Evolutionary conservation across 2,797 vertebrate genomes (phyloP).

Genomic region (Erpetoichthys calabaricus): DNA sequence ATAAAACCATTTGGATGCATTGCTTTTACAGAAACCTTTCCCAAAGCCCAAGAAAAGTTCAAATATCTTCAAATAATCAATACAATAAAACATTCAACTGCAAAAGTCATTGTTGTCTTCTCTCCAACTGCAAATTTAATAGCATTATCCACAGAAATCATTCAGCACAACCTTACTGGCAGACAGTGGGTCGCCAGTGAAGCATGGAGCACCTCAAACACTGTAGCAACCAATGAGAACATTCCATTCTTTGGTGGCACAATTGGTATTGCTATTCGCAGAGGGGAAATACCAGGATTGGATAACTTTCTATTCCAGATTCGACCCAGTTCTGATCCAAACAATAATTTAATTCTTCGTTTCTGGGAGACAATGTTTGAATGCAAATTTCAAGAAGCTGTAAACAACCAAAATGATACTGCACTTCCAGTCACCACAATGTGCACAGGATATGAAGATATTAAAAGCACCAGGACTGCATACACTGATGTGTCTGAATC

Average conservation of each 20-base stretch:
- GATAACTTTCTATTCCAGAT: conserved; percentile 23
- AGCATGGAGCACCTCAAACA: conserved; percentile 33
- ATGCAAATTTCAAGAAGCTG: conserved; percentile 20
- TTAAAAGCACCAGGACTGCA: conserved; percentile 22
- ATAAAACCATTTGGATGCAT: conserved; percentile 25
- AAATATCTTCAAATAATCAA: conserved; percentile 24
- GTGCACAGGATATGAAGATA: conserved; percentile 24
- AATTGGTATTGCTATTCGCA: conserved; percentile 31
- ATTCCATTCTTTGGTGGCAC: conserved; percentile 26
- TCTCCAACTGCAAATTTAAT: conserved; percentile 29
- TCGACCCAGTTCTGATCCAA: conserved; percentile 20
- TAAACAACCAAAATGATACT: no score
- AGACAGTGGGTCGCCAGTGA: conserved; percentile 36
- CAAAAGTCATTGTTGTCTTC: conserved; percentile 27
- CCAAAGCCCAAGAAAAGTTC: conserved; percentile 21
- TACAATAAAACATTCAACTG: conserved; percentile 24
- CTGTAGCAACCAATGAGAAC: conserved; percentile 23
- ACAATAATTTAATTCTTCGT: conserved; percentile 25
- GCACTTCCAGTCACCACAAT: not conserved
- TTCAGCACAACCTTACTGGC: conserved; percentile 28
- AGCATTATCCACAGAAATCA: conserved; percentile 27
- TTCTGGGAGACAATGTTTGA: conserved; percentile 31
- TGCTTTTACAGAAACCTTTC: conserved; percentile 26
- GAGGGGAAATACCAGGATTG: conserved; percentile 25
- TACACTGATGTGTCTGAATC: conserved; percentile 35